Conservation (phyloP, 1,140 invertebrate genomes). For the Ostrea denselamellosa region DNA sequence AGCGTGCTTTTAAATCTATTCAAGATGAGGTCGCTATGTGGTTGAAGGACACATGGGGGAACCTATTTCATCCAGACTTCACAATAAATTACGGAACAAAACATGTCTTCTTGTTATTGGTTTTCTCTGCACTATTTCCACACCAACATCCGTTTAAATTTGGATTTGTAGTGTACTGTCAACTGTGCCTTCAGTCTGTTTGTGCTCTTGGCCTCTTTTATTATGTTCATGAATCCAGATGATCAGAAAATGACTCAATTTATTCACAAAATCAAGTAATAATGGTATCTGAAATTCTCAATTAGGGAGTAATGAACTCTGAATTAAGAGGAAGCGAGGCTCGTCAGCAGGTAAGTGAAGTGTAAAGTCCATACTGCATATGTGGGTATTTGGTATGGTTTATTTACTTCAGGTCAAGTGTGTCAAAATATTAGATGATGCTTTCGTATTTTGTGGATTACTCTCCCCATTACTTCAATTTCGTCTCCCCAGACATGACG, state of each 20-base stretch:
- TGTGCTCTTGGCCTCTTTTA: neutral
- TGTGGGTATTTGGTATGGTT: too few relatives aligned
- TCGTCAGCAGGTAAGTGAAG: constrained; percentile 23
- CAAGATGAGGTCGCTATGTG: too few relatives aligned
- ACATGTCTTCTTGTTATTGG: neutral
- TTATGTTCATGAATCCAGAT: neutral
- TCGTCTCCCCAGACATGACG: too few relatives aligned
- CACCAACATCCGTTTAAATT: neutral
- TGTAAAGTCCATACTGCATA: neutral
- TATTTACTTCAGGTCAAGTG: too few relatives aligned
- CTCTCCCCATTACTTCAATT: too few relatives aligned
- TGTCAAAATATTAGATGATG: too few relatives aligned
- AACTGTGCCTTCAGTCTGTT: too few relatives aligned
- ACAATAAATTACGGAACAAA: neutral
- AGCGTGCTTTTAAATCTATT: too few relatives aligned
- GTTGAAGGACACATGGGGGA: too few relatives aligned
- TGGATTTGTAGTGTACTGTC: too few relatives aligned
- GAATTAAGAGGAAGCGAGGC: neutral
- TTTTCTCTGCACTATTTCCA: neutral
- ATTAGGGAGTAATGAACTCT: constrained; percentile 11
- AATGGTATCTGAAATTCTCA: neutral
- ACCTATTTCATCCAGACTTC: too few relatives aligned
- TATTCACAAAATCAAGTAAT: neutral
- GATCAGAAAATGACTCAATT: neutral
- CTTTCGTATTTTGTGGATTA: too few relatives aligned